Evolutionary conservation across 2,113 vertebrate genomes (phyloP).

Genomic region (Uropsilus gracilis): DNA sequence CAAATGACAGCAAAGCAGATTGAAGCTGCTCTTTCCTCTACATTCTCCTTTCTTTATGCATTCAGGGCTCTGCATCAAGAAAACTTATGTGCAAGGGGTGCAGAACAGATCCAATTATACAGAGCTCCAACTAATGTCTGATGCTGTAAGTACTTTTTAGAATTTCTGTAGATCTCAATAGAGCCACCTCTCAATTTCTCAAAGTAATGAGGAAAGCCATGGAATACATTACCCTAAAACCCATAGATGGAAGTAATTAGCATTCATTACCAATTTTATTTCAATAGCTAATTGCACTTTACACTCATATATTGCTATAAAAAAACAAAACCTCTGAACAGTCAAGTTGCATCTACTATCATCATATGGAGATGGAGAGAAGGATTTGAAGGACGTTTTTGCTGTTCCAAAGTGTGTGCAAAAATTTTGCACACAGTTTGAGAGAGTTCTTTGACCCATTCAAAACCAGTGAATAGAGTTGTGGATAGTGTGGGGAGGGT

Average conservation of each 20-base stretch:
- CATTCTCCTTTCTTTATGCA: conserved; percentile 76
- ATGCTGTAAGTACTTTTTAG: conserved; percentile 75
- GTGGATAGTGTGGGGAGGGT: neutral
- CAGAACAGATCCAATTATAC: conserved; percentile 78
- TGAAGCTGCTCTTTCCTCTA: conserved; percentile 74
- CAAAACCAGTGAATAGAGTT: neutral
- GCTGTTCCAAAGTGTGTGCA: conserved; percentile 5
- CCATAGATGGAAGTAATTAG: conserved; percentile 73
- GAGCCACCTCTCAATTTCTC: conserved; percentile 72
- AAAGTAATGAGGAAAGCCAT: conserved; percentile 70
- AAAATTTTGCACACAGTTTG: neutral
- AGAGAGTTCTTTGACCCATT: neutral
- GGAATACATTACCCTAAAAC: conserved; percentile 66
- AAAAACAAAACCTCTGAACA: conserved; percentile 36
- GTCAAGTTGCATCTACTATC: conserved; percentile 23
- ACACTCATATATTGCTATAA: conserved; percentile 50
- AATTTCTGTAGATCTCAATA: conserved; percentile 71
- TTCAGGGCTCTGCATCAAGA: conserved; percentile 80
- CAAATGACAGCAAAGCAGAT: conserved; percentile 82
- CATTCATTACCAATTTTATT: conserved; percentile 77
- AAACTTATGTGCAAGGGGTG: conserved; percentile 79
- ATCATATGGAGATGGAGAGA: conserved; percentile 21
- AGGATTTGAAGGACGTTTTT: conserved; percentile 22
- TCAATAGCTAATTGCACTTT: conserved; percentile 72
- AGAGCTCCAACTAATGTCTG: conserved; percentile 74